phyloP scores from a whole-genome alignment of 2,797 vertebrate species.

The Rhynchonycteris naso region DNA sequence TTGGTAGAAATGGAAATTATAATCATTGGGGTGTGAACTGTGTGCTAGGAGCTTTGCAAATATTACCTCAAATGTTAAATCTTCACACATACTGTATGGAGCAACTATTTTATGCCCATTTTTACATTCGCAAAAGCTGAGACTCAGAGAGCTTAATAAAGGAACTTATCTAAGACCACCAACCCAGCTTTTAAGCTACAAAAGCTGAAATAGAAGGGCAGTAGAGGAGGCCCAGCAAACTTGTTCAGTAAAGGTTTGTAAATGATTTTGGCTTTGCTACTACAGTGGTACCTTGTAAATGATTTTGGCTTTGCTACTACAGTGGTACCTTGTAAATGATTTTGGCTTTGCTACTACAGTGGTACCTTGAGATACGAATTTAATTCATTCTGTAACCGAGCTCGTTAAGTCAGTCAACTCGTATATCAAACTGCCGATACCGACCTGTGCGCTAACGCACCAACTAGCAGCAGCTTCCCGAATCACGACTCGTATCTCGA shows the following conservation, averaged over 20 bases:
- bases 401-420: no score
- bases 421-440: no score
- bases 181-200: no score
- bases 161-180: background rate
- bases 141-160: background rate
- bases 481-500: no score
- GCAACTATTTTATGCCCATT: background rate
- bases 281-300: no score
- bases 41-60: background rate
- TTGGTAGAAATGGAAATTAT: slow-evolving; percentile 1
- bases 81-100: background rate
- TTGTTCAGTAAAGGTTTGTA: background rate
- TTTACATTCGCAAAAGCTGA: background rate
- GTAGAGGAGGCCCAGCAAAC: background rate
- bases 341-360: no score
- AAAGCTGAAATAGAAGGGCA: background rate
- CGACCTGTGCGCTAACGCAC: no score
- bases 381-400: no score
- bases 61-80: background rate
- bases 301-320: background rate
- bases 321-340: no score
- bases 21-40: background rate
- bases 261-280: background rate
- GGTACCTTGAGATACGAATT: no score
- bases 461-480: no score